These are phyloP conservation scores for Xanthorhoe designata DNA, from an alignment of 2,888 invertebrate species.

Conservation along the genomic window DNA sequence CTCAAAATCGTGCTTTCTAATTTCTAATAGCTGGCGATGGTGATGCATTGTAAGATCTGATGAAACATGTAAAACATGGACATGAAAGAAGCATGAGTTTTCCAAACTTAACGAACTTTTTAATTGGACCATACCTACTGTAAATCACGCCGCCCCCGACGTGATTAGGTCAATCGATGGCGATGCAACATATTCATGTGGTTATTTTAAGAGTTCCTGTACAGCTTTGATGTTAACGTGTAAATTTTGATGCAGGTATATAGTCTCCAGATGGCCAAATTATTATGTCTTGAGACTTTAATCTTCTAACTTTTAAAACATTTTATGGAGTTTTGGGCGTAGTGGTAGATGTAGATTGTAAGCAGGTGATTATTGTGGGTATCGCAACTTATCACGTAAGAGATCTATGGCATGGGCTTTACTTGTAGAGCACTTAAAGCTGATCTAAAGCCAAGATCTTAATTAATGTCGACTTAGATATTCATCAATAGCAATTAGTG, in stretches of 20 bases:
- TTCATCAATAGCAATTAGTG: slow-evolving; percentile 33
- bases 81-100: background rate
- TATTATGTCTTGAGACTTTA: background rate
- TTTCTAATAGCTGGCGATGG: background rate
- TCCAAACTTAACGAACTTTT: slow-evolving; percentile 42
- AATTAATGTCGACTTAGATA: slow-evolving; percentile 38
- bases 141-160: slow-evolving; percentile 65
- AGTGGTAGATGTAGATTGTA: background rate
- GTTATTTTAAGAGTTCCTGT: slow-evolving; percentile 64
- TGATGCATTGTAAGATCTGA: background rate
- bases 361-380: slow-evolving; percentile 9
- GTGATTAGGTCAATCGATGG: slow-evolving; percentile 73
- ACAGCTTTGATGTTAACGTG: slow-evolving; percentile 45
- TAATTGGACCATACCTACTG: slow-evolving; percentile 68
- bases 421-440: slow-evolving; percentile 27
- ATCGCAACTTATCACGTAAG: slow-evolving; percentile 9
- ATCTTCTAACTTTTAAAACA: too few relatives aligned
- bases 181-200: slow-evolving; percentile 69
- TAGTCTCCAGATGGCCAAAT: slow-evolving; percentile 27
- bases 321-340: too few relatives aligned
- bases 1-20: background rate
- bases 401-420: slow-evolving; percentile 33
- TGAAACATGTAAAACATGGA: background rate
- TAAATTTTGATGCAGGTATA: slow-evolving; percentile 32
- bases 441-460: slow-evolving; percentile 37